A percentile compares a stretch with the other conserved stretches of the same genome.
Evolutionary conservation across 1,140 invertebrate species (phyloP).

Genomic region (Panonychus citri): DNA sequence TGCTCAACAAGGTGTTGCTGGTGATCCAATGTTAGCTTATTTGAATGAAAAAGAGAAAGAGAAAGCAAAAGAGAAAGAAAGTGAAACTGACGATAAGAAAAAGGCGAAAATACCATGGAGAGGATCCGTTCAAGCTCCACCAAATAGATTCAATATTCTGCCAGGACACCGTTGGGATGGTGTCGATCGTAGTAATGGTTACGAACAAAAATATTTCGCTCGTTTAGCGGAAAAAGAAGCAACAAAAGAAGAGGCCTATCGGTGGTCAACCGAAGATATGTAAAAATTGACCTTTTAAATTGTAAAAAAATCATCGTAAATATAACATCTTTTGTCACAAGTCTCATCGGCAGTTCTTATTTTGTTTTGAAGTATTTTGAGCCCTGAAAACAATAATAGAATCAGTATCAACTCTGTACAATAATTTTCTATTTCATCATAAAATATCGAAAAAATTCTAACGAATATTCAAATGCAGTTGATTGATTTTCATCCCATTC

Average conservation of each 20-base stretch:
- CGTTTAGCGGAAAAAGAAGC: conserved; percentile 49
- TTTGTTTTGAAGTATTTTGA: too few species aligned
- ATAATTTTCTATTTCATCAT: too few species aligned
- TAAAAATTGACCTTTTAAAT: too few species aligned
- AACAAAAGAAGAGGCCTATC: conserved; percentile 59
- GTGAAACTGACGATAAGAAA: conserved; percentile 6
- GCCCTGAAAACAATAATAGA: too few species aligned
- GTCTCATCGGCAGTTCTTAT: too few species aligned
- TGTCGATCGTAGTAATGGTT: conserved; percentile 88
- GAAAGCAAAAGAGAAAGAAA: conserved; percentile 20
- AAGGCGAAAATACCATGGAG: conserved; percentile 36
- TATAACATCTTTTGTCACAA: too few species aligned
- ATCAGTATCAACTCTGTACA: too few species aligned
- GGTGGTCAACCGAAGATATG: conserved; percentile 87
- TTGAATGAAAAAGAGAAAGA: conserved; percentile 42
- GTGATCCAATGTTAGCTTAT: conserved; percentile 80
- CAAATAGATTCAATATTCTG: conserved; percentile 69
- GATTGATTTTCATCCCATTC: too few species aligned
- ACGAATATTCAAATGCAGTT: too few species aligned
- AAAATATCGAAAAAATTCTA: too few species aligned
- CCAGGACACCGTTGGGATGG: conserved; percentile 96
- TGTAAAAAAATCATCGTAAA: too few species aligned
- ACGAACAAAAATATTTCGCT: conserved; percentile 71
- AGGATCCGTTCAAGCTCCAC: conserved; percentile 42
- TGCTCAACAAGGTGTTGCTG: conserved; percentile 46